Conservation (phyloP, 2,888 invertebrate species). For the Odontothrips loti region DNA sequence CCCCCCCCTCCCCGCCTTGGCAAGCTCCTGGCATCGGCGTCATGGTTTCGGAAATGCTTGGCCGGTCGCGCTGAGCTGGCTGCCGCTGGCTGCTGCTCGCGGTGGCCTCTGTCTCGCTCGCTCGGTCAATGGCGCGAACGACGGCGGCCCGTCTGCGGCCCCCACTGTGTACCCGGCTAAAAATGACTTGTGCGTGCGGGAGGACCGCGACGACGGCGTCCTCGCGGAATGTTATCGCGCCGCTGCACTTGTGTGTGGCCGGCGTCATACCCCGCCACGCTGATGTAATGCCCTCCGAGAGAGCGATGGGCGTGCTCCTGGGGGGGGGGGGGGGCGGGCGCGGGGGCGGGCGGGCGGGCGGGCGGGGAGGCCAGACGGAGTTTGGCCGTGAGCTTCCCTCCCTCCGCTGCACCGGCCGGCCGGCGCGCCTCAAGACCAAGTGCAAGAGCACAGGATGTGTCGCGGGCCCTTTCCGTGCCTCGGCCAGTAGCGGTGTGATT, state of each 20-base stretch:
- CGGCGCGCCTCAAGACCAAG: constrained; percentile 16
- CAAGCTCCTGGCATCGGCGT: constrained; percentile 44
- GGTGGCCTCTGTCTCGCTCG: background rate
- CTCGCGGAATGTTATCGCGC: background rate
- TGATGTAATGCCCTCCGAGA: background rate
- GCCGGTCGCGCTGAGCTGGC: background rate
- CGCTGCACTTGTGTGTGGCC: background rate
- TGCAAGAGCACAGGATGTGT: constrained; percentile 12
- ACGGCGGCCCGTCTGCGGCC: background rate
- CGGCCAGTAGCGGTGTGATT: background rate
- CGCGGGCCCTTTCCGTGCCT: background rate
- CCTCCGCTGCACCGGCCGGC: background rate
- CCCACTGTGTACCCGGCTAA: background rate
- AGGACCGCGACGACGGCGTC: background rate
- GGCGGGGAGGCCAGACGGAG: constrained; percentile 12
- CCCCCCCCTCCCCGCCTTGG: constrained; percentile 43
- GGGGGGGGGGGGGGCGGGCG: background rate
- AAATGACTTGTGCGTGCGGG: background rate
- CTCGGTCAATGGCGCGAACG: constrained; percentile 14
- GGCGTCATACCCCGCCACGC: background rate
- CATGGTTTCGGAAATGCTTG: constrained; percentile 16
- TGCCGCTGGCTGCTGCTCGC: background rate
- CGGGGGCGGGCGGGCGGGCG: background rate
- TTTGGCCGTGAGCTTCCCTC: background rate
- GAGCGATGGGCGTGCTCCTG: background rate